A percentile compares a stretch with the other conserved stretches of the same genome.
Conservation (phyloP, 2,113 vertebrate genomes). For the Channa maculata region DNA sequence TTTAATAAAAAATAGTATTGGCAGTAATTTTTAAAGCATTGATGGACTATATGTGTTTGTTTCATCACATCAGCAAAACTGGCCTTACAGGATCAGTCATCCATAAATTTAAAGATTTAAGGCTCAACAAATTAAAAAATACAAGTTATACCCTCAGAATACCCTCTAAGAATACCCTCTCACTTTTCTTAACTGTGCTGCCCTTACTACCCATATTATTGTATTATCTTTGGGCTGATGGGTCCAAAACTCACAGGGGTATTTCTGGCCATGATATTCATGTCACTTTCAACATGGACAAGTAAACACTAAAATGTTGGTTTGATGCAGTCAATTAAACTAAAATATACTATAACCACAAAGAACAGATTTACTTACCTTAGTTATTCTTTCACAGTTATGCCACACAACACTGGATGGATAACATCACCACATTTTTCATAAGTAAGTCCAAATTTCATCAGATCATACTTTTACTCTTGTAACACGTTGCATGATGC, state of each 20-base stretch:
- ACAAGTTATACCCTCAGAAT: background rate
- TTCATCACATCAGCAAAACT: constrained; percentile 6
- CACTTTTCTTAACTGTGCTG: background rate
- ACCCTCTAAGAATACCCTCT: constrained; percentile 13
- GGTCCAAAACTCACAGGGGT: constrained; percentile 7
- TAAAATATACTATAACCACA: no score
- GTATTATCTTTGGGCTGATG: constrained; percentile 42
- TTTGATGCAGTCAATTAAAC: constrained; percentile 8
- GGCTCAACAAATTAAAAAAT: constrained; percentile 31
- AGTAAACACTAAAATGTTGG: background rate
- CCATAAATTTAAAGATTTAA: constrained; percentile 15
- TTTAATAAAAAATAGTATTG: background rate
- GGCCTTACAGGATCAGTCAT: constrained; percentile 24
- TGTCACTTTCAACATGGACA: constrained; percentile 25
- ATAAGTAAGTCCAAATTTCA: background rate
- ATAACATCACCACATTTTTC: constrained; percentile 25
- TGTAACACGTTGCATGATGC: background rate
- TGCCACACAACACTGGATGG: background rate
- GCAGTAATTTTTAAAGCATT: background rate
- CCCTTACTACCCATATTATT: constrained; percentile 43
- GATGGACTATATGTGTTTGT: background rate
- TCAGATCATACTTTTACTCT: constrained; percentile 19
- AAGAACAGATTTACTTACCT: no score
- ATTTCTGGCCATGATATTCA: constrained; percentile 8
- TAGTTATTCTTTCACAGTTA: background rate